Percentiles rank a stretch among this genome's conserved stretches.
Evolutionary conservation across 92 coral and sea anemone genomes (phyloP).

Genomic region (Pocillopora meandrina): DNA sequence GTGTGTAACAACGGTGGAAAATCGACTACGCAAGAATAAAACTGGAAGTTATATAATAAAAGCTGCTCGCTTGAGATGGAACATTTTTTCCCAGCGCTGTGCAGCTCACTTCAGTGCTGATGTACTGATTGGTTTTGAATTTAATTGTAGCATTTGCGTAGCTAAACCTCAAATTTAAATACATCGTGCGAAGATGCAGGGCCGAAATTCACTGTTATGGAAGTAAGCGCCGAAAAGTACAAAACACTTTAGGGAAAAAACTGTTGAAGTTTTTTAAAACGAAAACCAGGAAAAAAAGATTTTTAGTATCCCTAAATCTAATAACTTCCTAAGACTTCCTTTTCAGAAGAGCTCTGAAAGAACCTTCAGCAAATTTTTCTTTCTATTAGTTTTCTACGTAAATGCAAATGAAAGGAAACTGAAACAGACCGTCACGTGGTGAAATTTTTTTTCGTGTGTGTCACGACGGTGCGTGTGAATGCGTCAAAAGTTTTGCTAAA

Average conservation of each 20-base stretch:
- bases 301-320: conserved; percentile 9
- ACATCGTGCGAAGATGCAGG: neutral
- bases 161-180: conserved; percentile 12
- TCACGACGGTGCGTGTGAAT: no score
- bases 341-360: neutral
- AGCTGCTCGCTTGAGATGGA: neutral
- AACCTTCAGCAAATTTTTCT: no score
- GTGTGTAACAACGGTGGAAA: neutral
- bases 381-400: neutral
- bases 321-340: neutral
- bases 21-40: neutral
- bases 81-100: neutral
- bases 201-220: neutral
- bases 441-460: neutral
- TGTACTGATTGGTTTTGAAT: conserved; percentile 6
- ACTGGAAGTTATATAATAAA: neutral
- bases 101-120: neutral
- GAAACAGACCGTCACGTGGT: neutral
- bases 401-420: neutral
- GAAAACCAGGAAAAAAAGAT: conserved; percentile 1
- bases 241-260: neutral
- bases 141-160: conserved; percentile 1
- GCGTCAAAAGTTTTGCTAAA: no score
- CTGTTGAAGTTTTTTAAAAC: neutral
- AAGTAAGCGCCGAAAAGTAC: neutral